These are phyloP conservation scores for Holocentrus rufus DNA, from an alignment of 2,797 vertebrate genomes.

Conservation along the genomic window DNA sequence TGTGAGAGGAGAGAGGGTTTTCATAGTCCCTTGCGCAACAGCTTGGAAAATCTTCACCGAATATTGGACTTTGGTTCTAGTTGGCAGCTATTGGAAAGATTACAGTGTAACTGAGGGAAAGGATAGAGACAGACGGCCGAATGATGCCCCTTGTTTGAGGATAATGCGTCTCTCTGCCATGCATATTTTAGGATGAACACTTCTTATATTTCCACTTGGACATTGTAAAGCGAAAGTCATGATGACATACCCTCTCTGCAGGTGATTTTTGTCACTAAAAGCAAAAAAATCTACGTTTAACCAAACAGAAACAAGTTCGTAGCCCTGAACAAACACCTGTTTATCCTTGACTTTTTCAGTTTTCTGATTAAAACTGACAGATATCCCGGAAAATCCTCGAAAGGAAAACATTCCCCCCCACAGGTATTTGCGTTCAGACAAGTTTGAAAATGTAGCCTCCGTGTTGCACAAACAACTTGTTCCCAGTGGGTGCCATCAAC, in stretches of 20 bases:
- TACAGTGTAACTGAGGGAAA: conserved; percentile 69
- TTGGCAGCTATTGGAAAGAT: conserved; percentile 71
- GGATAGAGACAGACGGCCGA: conserved; percentile 33
- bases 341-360: background rate
- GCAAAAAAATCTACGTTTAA: background rate
- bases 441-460: background rate
- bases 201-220: too few species aligned
- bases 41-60: conserved; percentile 64
- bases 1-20: conserved; percentile 8
- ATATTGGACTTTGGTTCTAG: conserved; percentile 81
- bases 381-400: conserved; percentile 1
- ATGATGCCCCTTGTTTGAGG: conserved; percentile 10
- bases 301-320: background rate
- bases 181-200: too few species aligned
- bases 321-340: conserved; percentile 1
- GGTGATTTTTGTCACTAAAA: background rate
- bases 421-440: background rate
- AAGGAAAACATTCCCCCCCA: background rate
- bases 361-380: background rate
- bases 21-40: conserved; percentile 69
- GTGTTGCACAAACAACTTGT: background rate
- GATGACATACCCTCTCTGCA: too few species aligned
- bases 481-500: background rate
- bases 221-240: too few species aligned
- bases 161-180: too few species aligned